A percentile compares a stretch with the other conserved stretches of the same genome.
Evolutionary conservation across 2,113 vertebrate species (phyloP).

Genomic region (Rhynchopsitta pachyrhyncha): DNA sequence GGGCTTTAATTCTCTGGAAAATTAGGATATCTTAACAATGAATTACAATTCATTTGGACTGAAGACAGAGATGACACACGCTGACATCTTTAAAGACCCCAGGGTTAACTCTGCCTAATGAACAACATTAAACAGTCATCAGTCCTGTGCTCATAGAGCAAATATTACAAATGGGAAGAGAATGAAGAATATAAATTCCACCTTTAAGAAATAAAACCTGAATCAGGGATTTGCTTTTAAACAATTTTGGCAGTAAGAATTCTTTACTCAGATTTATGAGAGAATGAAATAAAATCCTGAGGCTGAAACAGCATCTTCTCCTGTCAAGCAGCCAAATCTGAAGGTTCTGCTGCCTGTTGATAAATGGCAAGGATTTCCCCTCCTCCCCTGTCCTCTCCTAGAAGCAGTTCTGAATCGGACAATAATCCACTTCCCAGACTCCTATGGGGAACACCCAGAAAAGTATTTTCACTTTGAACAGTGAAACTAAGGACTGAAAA

Average conservation of each 20-base stretch:
- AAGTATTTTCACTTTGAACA: neutral
- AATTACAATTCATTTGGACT: neutral
- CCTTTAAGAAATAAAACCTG: neutral
- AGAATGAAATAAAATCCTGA: neutral
- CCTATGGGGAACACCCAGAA: neutral
- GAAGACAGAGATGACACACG: neutral
- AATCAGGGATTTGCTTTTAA: neutral
- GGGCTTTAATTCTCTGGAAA: slow-evolving; percentile 14
- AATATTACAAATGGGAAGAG: neutral
- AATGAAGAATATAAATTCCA: neutral
- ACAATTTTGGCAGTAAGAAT: neutral
- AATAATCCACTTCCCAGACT: neutral
- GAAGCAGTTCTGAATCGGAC: neutral
- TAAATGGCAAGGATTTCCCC: neutral
- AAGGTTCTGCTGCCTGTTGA: neutral
- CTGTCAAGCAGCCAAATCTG: neutral
- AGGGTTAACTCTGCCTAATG: slow-evolving; percentile 4
- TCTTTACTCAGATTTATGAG: neutral
- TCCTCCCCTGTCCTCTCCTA: neutral
- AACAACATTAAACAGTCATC: neutral
- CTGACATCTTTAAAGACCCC: slow-evolving; percentile 7
- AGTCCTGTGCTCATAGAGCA: neutral
- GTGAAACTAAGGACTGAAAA: neutral
- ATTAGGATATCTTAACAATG: neutral
- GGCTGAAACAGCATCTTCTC: neutral